These are phyloP conservation scores for Platycnemis pennipes DNA, from an alignment of 2,888 invertebrate species.

Conservation along the genomic window DNA sequence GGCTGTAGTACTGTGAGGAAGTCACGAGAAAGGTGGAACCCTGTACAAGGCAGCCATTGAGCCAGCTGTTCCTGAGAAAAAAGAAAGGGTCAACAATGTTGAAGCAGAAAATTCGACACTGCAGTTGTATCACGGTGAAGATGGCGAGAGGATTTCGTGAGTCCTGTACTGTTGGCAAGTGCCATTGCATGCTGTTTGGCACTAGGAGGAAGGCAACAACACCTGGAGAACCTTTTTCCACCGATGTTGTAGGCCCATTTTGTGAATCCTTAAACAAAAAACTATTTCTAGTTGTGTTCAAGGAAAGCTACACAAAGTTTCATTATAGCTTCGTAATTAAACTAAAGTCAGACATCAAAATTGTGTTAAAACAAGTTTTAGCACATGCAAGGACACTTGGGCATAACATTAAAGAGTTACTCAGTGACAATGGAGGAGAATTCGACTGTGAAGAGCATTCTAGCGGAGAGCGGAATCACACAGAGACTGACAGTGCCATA, in stretches of 20 bases:
- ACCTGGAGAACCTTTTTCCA: too few species aligned
- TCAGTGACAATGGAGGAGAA: slow-evolving; percentile 75
- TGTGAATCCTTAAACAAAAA: too few species aligned
- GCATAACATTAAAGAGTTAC: slow-evolving; percentile 74
- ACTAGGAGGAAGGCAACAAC: not conserved
- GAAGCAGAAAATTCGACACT: slow-evolving; percentile 70
- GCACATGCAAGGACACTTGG: slow-evolving; percentile 72
- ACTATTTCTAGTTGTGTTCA: not conserved
- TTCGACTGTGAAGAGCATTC: slow-evolving; percentile 74
- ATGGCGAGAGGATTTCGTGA: slow-evolving; percentile 74
- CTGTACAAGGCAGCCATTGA: slow-evolving; percentile 73
- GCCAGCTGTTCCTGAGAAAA: slow-evolving; percentile 71
- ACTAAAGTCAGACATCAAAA: not conserved
- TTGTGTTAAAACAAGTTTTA: not conserved
- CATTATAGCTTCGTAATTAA: not conserved
- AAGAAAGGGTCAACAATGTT: slow-evolving; percentile 69
- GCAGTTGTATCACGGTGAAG: slow-evolving; percentile 73
- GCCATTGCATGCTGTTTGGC: too few species aligned
- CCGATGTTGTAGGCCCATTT: too few species aligned
- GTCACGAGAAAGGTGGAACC: slow-evolving; percentile 72
- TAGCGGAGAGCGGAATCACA: slow-evolving; percentile 60
- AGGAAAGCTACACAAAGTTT: not conserved
- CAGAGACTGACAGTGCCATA: not conserved
- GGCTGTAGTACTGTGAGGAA: slow-evolving; percentile 67
- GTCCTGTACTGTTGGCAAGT: slow-evolving; percentile 73